These are phyloP conservation scores for Spinus pinus DNA, from an alignment of 2,797 vertebrate genomes.

Conservation along the genomic window DNA sequence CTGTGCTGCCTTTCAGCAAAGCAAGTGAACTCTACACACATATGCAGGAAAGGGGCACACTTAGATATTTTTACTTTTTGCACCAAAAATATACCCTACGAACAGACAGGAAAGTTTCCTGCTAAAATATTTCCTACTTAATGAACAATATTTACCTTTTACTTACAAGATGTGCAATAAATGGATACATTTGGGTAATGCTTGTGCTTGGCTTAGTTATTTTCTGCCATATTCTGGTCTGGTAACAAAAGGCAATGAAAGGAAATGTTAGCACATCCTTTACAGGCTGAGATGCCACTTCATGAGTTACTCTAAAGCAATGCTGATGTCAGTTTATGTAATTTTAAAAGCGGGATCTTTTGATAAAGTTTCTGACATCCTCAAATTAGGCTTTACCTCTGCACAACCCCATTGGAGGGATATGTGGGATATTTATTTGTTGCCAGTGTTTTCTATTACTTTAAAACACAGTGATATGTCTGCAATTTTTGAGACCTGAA, in stretches of 20 bases:
- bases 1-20: neutral
- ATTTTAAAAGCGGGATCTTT: neutral
- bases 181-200: neutral
- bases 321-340: rapidly evolving
- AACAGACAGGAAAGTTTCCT: neutral
- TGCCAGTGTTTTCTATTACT: neutral
- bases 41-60: neutral
- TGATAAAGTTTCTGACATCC: neutral
- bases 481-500: neutral
- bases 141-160: neutral
- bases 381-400: neutral
- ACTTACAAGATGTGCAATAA: neutral
- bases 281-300: neutral
- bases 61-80: neutral
- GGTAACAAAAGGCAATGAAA: neutral
- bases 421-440: neutral
- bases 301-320: neutral
- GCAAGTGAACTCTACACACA: neutral
- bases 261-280: neutral
- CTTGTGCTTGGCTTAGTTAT: neutral
- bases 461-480: neutral
- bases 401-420: neutral
- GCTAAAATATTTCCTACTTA: neutral
- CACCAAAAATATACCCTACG: neutral
- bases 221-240: neutral